Evolutionary conservation across 2,888 invertebrate genomes (phyloP).

Genomic region (Leptinotarsa tumamoca): DNA sequence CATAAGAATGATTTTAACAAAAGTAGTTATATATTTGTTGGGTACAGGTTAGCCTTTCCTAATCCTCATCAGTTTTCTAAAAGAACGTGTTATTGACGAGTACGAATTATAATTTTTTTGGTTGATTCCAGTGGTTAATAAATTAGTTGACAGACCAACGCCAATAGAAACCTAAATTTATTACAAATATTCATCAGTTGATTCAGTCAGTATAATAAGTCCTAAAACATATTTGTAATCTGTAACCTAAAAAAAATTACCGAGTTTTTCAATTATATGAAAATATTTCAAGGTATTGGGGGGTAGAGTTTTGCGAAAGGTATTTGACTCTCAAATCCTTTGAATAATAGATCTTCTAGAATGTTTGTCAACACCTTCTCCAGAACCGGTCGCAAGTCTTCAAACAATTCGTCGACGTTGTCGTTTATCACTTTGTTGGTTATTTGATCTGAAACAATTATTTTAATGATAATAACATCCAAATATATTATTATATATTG

Average conservation of each 20-base stretch:
- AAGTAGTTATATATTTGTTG: too few relatives aligned
- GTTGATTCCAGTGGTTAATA: too few relatives aligned
- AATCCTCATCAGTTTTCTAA: too few relatives aligned
- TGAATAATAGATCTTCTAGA: conserved; percentile 52
- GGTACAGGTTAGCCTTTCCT: too few relatives aligned
- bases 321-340: conserved; percentile 50
- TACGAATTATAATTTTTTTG: too few relatives aligned
- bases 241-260: neutral
- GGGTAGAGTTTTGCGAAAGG: conserved; percentile 56
- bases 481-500: neutral
- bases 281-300: conserved; percentile 23
- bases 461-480: neutral
- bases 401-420: conserved; percentile 61
- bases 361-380: conserved; percentile 53
- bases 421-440: conserved; percentile 63
- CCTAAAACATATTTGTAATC: neutral
- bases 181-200: too few relatives aligned
- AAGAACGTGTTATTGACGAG: too few relatives aligned
- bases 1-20: too few relatives aligned
- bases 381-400: conserved; percentile 63
- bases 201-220: conserved; percentile 8
- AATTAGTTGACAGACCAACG: too few relatives aligned
- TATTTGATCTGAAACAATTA: conserved; percentile 51
- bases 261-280: neutral
- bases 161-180: too few relatives aligned